Percentiles rank a stretch among this genome's conserved stretches.
phyloP scores from a whole-genome alignment of 2,113 vertebrate genomes.

The Megaceryle maxima region DNA sequence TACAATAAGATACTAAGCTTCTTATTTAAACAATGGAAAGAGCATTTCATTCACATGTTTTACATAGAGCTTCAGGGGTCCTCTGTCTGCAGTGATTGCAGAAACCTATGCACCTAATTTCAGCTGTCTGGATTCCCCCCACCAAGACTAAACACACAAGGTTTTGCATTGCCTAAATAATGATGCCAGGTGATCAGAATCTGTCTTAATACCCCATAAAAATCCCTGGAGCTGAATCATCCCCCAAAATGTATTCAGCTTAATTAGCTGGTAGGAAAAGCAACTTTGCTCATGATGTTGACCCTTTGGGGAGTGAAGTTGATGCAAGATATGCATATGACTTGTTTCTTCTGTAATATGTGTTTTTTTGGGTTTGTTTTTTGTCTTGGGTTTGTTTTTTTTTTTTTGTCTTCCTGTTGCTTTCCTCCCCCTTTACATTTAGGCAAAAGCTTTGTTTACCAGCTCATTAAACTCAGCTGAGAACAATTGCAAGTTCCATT shows the following conservation, averaged over 20 bases:
- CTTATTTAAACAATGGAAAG: not conserved
- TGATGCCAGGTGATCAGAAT: not conserved
- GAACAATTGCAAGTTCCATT: conserved; percentile 18
- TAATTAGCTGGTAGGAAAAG: conserved; percentile 73
- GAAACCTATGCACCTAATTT: not conserved
- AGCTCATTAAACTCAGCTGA: conserved; percentile 17
- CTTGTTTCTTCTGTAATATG: not conserved
- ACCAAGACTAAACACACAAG: not conserved
- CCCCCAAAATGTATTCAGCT: conserved; percentile 75
- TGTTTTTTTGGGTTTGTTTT: not conserved
- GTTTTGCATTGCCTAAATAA: not conserved
- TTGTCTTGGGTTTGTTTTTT: not conserved
- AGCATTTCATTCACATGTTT: not conserved
- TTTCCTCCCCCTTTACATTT: not conserved
- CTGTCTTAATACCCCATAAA: not conserved
- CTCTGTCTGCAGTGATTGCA: not conserved
- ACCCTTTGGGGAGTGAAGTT: conserved; percentile 75
- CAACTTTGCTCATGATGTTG: conserved; percentile 65
- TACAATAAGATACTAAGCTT: not conserved
- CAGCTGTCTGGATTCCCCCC: not conserved
- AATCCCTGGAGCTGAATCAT: conserved; percentile 60
- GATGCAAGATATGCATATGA: conserved; percentile 47
- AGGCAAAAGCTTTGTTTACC: conserved; percentile 8
- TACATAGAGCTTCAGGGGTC: not conserved
- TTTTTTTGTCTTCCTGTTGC: not conserved